Percentiles rank a stretch among this genome's conserved stretches.
These are phyloP conservation scores for Arge pagana DNA, from an alignment of 2,888 invertebrate species.

Conservation along the genomic window DNA sequence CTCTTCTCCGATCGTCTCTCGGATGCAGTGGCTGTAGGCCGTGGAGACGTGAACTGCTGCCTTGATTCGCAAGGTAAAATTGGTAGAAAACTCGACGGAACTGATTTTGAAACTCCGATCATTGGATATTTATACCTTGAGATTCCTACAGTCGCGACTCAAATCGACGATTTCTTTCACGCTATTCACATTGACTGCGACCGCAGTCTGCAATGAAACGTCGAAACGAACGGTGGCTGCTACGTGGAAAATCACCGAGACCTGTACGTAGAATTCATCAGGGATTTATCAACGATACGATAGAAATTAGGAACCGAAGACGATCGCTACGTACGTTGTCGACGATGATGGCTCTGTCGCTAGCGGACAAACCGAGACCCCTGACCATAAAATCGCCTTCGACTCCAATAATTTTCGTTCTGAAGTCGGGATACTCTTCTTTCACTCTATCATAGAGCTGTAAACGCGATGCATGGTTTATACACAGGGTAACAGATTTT, in stretches of 20 bases:
- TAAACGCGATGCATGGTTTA: slow-evolving; percentile 5
- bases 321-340: slow-evolving; percentile 23
- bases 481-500: too few species aligned
- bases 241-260: slow-evolving; percentile 29
- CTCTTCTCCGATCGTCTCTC: slow-evolving; percentile 8
- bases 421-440: slow-evolving; percentile 42
- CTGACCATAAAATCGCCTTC: slow-evolving; percentile 54
- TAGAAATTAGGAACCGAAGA: too few species aligned
- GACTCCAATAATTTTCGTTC: slow-evolving; percentile 54
- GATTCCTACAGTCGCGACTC: slow-evolving; percentile 26
- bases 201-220: slow-evolving; percentile 23
- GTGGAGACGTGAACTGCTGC: slow-evolving; percentile 10
- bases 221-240: slow-evolving; percentile 31
- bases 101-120: too few species aligned
- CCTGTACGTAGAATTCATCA: slow-evolving; percentile 25
- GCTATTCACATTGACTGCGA: slow-evolving; percentile 28
- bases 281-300: not conserved
- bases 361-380: slow-evolving; percentile 53
- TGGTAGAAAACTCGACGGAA: too few species aligned
- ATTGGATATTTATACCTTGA: slow-evolving; percentile 21
- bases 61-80: not conserved
- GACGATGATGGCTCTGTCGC: slow-evolving; percentile 42
- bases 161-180: slow-evolving; percentile 27
- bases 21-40: slow-evolving; percentile 7
- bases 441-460: slow-evolving; percentile 39